These are phyloP conservation scores for Sebastes cheni DNA, from an alignment of 2,797 vertebrate species.

Conservation along the genomic window DNA sequence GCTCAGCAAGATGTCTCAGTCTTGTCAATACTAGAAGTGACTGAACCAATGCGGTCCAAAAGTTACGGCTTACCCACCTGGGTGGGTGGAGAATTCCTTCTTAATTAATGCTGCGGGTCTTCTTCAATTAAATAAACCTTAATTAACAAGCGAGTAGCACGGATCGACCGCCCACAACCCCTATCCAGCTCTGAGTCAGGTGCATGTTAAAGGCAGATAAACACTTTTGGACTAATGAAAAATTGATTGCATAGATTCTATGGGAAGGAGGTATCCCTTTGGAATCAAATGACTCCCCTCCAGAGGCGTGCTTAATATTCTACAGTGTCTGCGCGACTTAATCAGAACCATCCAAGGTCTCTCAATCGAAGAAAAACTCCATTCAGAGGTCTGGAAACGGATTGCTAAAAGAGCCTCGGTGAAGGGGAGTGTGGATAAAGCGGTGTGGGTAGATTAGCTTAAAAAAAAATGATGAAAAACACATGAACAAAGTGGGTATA, in stretches of 20 bases:
- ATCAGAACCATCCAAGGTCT: constrained; percentile 88
- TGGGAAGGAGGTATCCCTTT: constrained; percentile 82
- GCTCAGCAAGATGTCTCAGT: constrained; percentile 36
- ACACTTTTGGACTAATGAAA: constrained; percentile 99
- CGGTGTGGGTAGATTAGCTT: constrained; percentile 14
- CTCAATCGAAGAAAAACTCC: constrained; percentile 86
- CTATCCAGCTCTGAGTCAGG: constrained; percentile 89
- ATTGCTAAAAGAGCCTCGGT: constrained; percentile 40
- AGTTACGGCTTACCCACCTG: constrained; percentile 73
- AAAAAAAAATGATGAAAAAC: constrained; percentile 5
- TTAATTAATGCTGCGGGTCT: constrained; percentile 94
- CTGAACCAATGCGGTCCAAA: constrained; percentile 35
- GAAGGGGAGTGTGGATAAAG: constrained; percentile 6
- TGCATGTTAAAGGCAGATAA: constrained; percentile 97
- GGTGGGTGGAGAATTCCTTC: constrained; percentile 80
- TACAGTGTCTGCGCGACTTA: constrained; percentile 85
- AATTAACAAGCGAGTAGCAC: constrained; percentile 96
- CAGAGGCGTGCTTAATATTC: constrained; percentile 83
- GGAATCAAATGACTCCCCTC: constrained; percentile 76
- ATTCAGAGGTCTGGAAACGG: constrained; percentile 78
- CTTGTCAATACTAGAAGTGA: constrained; percentile 50
- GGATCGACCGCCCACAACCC: constrained; percentile 91
- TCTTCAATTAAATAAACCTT: constrained; percentile 99
- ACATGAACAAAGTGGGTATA: constrained; percentile 28
- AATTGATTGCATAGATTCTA: constrained; percentile 97